Evolutionary conservation across 2,113 vertebrate species (phyloP), one percentile per base, ranked within the genome.

Genomic region (Oncorhynchus kisutch): DNA sequence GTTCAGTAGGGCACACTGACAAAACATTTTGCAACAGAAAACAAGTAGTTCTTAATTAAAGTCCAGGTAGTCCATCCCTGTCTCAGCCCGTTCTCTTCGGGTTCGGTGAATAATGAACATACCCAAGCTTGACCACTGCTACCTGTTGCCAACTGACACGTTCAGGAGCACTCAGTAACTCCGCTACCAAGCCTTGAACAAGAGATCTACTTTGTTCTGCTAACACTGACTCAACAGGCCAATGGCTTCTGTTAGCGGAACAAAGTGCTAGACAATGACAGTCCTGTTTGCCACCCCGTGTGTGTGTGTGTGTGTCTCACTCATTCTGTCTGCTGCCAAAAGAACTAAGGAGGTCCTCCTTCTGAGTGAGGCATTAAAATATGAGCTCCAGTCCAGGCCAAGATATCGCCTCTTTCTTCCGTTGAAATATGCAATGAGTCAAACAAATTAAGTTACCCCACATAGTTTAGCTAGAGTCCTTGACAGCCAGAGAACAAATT

Each of bases 241-340:
- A 57, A 20, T 18, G 20, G 59, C n/a, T 62, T 62, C 59, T 62
- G 59, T 62, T n/a, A 62, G 59, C n/a, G 22, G n/a, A n/a, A 62
- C 59, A n/a, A 22, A 22, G n/a, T n/a, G 59, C 59, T 62, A 57
- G 54, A 62, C 59, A 24, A 62, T 22, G n/a, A 62, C n/a, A 22
- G 59, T n/a, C 1, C 59, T n/a, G 13, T 68, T 31, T 45, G 11
- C 24, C 22, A 13, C 22, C 22, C 24, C 22, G 45, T 24, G 49
- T 48, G 49, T 64, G 13, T 49, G 64, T 68, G n/a, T n/a, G 67
- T 70, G 64, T 68, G 20, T 67, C n/a, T 27, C 49, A 29, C 39
- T 57, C 9, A 66, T 13, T 68, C 34, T 57, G 74, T 70, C 45
- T 69, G 72, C 25, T 22, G 59, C 59, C 18, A 62, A 62, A 62